Conservation (phyloP, 2,113 vertebrate genomes). For the Zonotrichia leucophrys region DNA sequence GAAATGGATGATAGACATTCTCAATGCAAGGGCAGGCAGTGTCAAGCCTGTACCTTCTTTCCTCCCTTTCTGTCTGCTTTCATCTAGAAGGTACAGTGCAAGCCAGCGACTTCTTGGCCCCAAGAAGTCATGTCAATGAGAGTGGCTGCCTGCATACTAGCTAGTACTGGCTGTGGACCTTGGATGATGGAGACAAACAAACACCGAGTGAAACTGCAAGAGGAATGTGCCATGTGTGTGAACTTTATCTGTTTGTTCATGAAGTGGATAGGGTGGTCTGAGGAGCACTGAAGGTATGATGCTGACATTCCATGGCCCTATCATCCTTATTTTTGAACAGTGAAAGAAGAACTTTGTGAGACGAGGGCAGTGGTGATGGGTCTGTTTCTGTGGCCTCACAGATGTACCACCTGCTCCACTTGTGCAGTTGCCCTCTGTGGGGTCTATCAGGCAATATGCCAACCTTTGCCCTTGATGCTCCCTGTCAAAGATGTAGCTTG, state of each 20-base stretch:
- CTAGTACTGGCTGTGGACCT: neutral
- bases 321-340: neutral
- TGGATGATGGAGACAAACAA: neutral
- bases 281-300: neutral
- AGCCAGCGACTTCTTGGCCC: neutral
- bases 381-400: neutral
- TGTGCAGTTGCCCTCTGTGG: neutral
- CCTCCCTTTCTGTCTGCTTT: neutral
- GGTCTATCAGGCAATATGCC: fast-evolving
- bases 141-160: neutral
- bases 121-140: neutral
- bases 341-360: neutral
- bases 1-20: neutral
- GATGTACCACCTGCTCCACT: neutral
- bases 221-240: neutral
- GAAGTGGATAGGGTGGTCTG: neutral
- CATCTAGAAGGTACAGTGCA: neutral
- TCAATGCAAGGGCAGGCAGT: neutral
- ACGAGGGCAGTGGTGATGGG: neutral
- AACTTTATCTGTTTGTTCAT: neutral
- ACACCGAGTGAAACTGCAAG: neutral
- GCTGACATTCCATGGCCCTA: neutral
- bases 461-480: neutral
- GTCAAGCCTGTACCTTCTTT: neutral
- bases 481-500: neutral